Percentiles rank a stretch among this genome's conserved stretches.
Conservation (phyloP, 2,113 vertebrate species). For the Halcyon malimbica region DNA sequence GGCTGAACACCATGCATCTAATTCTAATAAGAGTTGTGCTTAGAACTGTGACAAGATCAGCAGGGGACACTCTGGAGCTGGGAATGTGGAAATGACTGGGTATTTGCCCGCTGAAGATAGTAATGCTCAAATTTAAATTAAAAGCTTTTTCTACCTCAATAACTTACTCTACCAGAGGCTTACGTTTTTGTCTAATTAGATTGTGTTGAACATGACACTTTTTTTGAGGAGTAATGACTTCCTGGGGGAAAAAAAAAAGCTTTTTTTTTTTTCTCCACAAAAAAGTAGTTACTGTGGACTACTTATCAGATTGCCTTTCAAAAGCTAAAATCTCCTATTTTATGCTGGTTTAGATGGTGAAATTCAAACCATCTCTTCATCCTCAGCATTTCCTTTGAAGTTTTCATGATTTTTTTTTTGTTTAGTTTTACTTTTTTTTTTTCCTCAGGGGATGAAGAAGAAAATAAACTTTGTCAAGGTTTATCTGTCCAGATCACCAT, state of each 20-base stretch:
- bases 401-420: background rate
- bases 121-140: background rate
- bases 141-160: background rate
- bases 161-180: background rate
- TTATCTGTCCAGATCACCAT: background rate
- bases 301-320: background rate
- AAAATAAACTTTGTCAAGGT: background rate
- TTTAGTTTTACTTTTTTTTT: background rate
- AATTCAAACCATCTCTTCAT: background rate
- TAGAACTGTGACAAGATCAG: background rate
- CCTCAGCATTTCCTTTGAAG: background rate
- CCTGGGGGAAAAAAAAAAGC: background rate
- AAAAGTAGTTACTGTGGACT: background rate
- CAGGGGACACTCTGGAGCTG: background rate
- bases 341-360: background rate
- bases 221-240: background rate
- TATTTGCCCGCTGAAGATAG: background rate
- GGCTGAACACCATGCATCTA: background rate
- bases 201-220: background rate
- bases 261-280: background rate
- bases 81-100: background rate
- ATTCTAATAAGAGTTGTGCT: background rate
- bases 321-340: background rate
- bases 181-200: background rate
- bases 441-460: background rate